Base-by-base conservation (phyloP, 2,888 invertebrate species). In the Cheilosia variabilis region DNA sequence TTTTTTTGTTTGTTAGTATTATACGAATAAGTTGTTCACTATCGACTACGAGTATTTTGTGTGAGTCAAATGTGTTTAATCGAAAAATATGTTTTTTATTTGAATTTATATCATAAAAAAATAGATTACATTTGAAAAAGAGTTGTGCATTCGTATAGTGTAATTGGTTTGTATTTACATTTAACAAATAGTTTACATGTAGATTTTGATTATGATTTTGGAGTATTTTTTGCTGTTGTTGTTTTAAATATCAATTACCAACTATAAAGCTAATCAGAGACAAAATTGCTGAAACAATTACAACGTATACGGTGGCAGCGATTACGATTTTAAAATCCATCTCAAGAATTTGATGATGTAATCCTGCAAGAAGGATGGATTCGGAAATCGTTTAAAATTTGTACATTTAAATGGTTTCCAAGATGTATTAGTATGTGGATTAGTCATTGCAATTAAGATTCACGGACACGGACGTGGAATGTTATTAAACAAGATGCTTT, bases 301-400 rank as follows among this genome's bases (percentile, higher is more conserved):
- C 89, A 90, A 90, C 84, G 89, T 89, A 89, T 90, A 89, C 89
- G 89, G 89, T 89, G 89, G 89, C 89, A 89, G 90, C 89, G 87
- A 90, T 89, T 91, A 90, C 89, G 90, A 91, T 90, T 92, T 92
- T 91, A 92, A 91, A 88, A 92, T 92, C 91, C 91, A 92, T 89
- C 91, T 91, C 90, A 92, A 91, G 89, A 92, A 91, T 90, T 91
- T 92, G 90, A 91, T 91, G 90, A 91, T 90, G 90, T 90, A 92
- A 87, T 92, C 91, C 91, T 92, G 91, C 88, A 92, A 92, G 90
- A 89, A 89, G 89, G 89, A 87, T 88, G 89, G 68, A 81, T 88
- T 88, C 88, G 87, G 79, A 88, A 87, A 88, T 75, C 60, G 52
- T 76, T 87, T 78, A 76, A 73, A 73, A 81, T 73, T 72, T 31